Percentiles rank a stretch among this genome's conserved stretches.
Evolutionary conservation across 1,140 invertebrate species (phyloP).

Genomic region (Babylonia areolata): DNA sequence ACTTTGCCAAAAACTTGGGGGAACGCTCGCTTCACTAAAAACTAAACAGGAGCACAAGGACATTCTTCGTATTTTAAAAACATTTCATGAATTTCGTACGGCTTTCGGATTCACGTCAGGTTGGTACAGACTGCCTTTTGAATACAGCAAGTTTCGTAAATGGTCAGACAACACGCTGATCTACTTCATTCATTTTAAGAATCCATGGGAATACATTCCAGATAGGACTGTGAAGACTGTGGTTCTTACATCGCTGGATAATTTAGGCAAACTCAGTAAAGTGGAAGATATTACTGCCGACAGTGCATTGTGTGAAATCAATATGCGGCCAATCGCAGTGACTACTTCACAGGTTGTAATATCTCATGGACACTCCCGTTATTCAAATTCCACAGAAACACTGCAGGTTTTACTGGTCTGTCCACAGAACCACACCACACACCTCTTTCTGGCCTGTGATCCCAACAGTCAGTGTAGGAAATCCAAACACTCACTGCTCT

Average conservation of each 20-base stretch:
- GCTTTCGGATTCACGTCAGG: not conserved
- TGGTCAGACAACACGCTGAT: not conserved
- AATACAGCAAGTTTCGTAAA: not conserved
- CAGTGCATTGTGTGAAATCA: not conserved
- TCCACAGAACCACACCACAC: not conserved
- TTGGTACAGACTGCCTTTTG: not conserved
- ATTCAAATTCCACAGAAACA: not conserved
- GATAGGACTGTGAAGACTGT: not conserved
- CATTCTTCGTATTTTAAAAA: not conserved
- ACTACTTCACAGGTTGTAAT: not conserved
- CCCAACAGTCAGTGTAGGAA: not conserved
- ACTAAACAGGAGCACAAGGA: not conserved
- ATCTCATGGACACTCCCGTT: not conserved
- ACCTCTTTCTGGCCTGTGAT: not conserved
- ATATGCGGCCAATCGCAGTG: not conserved
- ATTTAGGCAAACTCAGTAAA: not conserved
- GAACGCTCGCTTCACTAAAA: not conserved
- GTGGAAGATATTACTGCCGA: not conserved
- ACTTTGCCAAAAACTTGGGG: not conserved
- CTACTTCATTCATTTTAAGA: not conserved
- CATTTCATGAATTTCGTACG: too few relatives aligned
- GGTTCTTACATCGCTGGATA: not conserved
- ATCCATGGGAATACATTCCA: not conserved
- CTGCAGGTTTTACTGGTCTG: not conserved
- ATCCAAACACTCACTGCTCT: not conserved